A percentile compares a stretch with the other conserved stretches of the same genome.
Conservation (phyloP, 2,113 vertebrate species). For the Phaethornis superciliosus region DNA sequence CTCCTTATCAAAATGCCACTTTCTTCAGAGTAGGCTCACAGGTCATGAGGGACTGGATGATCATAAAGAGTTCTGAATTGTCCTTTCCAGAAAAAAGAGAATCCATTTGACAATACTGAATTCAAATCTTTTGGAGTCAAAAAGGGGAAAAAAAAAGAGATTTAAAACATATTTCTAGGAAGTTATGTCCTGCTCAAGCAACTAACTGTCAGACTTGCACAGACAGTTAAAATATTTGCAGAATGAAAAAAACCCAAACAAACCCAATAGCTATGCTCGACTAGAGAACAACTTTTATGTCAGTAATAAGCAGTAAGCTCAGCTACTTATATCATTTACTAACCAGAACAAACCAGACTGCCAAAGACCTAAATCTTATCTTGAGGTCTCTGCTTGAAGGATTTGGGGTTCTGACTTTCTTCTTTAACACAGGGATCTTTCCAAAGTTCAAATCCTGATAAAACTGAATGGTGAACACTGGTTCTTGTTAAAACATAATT, state of each 20-base stretch:
- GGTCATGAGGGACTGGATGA: not conserved
- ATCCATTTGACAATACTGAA: not conserved
- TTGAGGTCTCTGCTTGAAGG: not conserved
- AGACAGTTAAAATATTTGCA: not conserved
- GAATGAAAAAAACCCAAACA: not conserved
- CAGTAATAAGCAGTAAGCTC: not conserved
- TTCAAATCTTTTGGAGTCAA: not conserved
- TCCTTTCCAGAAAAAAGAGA: not conserved
- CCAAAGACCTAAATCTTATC: conserved; percentile 4
- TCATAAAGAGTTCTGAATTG: not conserved
- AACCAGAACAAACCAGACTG: not conserved
- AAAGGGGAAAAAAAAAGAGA: not conserved
- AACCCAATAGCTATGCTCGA: not conserved
- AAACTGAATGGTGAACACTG: not conserved
- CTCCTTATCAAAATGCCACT: not conserved
- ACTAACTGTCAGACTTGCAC: not conserved
- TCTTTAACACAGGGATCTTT: conserved; percentile 31
- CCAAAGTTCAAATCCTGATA: not conserved
- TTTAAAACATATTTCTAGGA: not conserved
- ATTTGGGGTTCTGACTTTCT: not conserved
- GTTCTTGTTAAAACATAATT: not conserved
- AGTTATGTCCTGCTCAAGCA: not conserved
- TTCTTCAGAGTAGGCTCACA: not conserved
- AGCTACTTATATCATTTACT: not conserved
- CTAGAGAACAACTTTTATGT: not conserved